These are phyloP conservation scores for Campaea margaritaria DNA, from an alignment of 2,888 invertebrate species.

Conservation along the genomic window DNA sequence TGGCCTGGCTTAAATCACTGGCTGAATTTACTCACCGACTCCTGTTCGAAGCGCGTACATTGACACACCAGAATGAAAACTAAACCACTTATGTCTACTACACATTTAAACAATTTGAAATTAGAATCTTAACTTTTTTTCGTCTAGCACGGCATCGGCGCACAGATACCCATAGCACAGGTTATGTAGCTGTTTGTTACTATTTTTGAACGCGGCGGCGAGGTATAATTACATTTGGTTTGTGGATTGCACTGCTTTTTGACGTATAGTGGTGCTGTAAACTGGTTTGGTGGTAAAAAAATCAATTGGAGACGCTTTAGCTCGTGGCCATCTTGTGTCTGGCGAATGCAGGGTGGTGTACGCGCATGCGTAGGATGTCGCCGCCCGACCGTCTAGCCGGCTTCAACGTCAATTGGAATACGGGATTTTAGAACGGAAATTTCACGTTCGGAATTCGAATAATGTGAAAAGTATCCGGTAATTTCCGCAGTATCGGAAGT, in stretches of 20 bases:
- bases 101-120: conserved; percentile 49
- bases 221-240: conserved; percentile 30
- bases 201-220: conserved; percentile 33
- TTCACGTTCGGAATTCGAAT: conserved; percentile 18
- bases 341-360: conserved; percentile 57
- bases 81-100: conserved; percentile 47
- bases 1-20: conserved; percentile 44
- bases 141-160: conserved; percentile 39
- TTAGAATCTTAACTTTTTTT: conserved; percentile 41
- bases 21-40: conserved; percentile 47
- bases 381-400: conserved; percentile 58
- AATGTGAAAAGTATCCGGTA: neutral
- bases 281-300: conserved; percentile 69
- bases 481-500: no score
- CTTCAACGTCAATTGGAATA: conserved; percentile 14
- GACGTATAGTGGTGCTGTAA: conserved; percentile 48
- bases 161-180: conserved; percentile 28
- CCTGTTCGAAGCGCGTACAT: conserved; percentile 32
- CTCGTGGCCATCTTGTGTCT: conserved; percentile 75
- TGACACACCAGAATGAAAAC: conserved; percentile 26
- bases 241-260: conserved; percentile 38
- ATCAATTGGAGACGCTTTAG: conserved; percentile 72
- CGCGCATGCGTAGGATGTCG: conserved; percentile 67
- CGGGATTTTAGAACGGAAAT: conserved; percentile 25
- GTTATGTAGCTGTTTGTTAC: conserved; percentile 31